phyloP scores from a whole-genome alignment of 2,888 invertebrate genomes.

The Carcina quercana region DNA sequence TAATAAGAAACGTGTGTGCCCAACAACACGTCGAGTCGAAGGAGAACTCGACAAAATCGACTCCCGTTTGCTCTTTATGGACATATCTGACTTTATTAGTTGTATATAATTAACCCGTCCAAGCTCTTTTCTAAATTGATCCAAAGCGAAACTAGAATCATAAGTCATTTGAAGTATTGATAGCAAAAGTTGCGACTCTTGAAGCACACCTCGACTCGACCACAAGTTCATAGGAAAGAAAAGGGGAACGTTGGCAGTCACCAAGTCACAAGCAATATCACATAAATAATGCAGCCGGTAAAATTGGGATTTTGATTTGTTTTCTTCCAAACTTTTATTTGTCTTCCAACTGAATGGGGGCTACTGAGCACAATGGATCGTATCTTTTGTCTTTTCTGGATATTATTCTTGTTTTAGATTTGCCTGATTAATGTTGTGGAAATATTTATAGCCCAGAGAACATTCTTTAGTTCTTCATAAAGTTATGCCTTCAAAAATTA shows the following conservation, averaged over 20 bases:
- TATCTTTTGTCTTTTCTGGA: slow-evolving; percentile 28
- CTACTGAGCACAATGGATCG: slow-evolving; percentile 38
- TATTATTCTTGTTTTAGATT: slow-evolving; percentile 25
- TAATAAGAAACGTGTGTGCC: slow-evolving; percentile 70
- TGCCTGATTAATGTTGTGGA: slow-evolving; percentile 35
- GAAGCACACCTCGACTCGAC: slow-evolving; percentile 44
- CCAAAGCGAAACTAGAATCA: slow-evolving; percentile 9
- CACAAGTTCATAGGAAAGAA: slow-evolving; percentile 56
- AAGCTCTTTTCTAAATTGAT: too few species aligned
- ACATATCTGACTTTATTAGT: too few species aligned
- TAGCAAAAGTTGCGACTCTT: slow-evolving; percentile 51
- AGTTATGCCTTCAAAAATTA: too few species aligned
- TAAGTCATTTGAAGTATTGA: slow-evolving; percentile 29
- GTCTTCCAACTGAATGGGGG: slow-evolving; percentile 44
- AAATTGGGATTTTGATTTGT: slow-evolving; percentile 74
- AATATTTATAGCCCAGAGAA: slow-evolving; percentile 40
- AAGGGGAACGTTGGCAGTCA: slow-evolving; percentile 58
- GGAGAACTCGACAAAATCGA: too few species aligned
- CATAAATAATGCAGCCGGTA: slow-evolving; percentile 70
- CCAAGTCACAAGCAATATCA: slow-evolving; percentile 65
- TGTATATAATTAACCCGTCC: too few species aligned
- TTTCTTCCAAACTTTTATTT: slow-evolving; percentile 69
- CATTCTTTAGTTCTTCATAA: too few species aligned
- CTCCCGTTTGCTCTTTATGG: too few species aligned
- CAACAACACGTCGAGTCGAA: slow-evolving; percentile 33